Base-by-base conservation (phyloP, 1,140 invertebrate species). In the Physella acuta region DNA sequence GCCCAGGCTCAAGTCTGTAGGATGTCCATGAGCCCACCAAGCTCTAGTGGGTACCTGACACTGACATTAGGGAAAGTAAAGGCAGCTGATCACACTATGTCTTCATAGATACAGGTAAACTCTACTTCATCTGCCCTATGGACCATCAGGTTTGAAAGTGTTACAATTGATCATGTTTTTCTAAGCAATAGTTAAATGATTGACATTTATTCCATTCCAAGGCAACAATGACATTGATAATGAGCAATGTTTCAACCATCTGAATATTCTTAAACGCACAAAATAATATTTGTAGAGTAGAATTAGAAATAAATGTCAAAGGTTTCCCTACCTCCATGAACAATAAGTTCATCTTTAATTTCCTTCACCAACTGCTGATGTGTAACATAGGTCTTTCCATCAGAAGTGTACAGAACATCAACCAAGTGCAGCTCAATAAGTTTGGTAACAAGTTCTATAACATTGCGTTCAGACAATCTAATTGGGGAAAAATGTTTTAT, bases 351-450 rank as follows among this genome's bases (percentile, higher is more conserved):
- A 87, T 97, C 93, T 85, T 90, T 90, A 37, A 98, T 94, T 87
- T 98, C 95, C 77, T 90, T 92, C 2, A 89, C 83, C 52, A 99
- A 87, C 77, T 99, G 93, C 71, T 94, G 89, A 5, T 92, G 92
- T 3, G 97, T 99, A 1, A 99, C 87, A 84, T 98, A 99, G 84
- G 98, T 95, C 87, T 98, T 99, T 3, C 97, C 97, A 90, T 98
- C 95, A 77, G 89, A 92, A 1, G 96, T 98, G 81, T 96, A 98
- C 60, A 98, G 91, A 4, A 99, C 91, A 81, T 98, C 92, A 14
- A 99, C 84, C 36, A 95, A 82, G 80, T 94, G 93, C n/a, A 91
- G 86, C 78, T 95, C 90, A 55, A 94, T 88, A 55, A 99, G 84
- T 82, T 94, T 94, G 58, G 90, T 91, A 17, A 99, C 91, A 73